Evolutionary conservation across 2,113 vertebrate genomes (phyloP).

Genomic region (Colaptes auratus): DNA sequence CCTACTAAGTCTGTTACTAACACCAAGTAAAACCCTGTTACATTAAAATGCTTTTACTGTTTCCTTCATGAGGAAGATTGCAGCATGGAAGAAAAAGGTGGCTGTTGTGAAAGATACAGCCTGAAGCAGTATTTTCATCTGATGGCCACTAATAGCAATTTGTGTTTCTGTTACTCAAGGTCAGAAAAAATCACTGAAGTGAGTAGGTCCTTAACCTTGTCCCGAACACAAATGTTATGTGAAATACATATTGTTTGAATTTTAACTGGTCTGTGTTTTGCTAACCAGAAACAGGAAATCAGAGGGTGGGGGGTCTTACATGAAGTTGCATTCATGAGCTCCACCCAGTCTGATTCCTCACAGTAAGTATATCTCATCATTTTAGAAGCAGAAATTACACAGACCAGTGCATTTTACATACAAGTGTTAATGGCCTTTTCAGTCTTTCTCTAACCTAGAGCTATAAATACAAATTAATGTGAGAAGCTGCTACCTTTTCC

Average conservation of each 20-base stretch:
- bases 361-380: neutral
- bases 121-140: neutral
- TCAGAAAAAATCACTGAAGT: neutral
- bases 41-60: neutral
- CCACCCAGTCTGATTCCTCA: neutral
- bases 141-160: neutral
- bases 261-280: neutral
- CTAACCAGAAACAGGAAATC: neutral
- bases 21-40: neutral
- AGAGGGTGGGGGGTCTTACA: neutral
- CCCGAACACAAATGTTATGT: neutral
- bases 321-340: neutral
- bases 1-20: neutral
- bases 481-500: constrained; percentile 5
- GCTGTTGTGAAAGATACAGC: neutral
- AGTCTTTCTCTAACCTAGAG: constrained; percentile 1
- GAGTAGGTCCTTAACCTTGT: neutral
- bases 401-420: neutral
- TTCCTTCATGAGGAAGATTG: neutral
- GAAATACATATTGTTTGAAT: neutral
- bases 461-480: constrained; percentile 22
- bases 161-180: neutral
- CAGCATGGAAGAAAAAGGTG: neutral
- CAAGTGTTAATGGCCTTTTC: constrained; percentile 35
- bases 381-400: neutral